phyloP scores from a whole-genome alignment of 2,113 vertebrate species.

The Tragulus kanchil region DNA sequence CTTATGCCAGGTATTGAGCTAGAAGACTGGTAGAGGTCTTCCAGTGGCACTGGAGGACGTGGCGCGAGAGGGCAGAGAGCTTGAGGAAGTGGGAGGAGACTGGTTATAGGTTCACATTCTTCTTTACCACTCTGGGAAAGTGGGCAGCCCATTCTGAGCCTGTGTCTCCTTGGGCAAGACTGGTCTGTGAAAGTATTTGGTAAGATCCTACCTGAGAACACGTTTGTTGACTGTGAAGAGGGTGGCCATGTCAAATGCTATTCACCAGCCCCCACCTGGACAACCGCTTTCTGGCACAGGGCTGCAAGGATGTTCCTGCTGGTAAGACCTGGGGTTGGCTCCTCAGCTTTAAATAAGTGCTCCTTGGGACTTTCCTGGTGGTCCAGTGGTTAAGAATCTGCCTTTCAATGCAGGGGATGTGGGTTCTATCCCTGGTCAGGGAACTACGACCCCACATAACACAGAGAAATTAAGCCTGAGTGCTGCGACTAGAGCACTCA shows the following conservation, averaged over 20 bases:
- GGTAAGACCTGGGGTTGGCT: not conserved
- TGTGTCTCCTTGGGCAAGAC: not conserved
- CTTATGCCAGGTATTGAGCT: not conserved
- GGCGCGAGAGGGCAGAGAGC: not conserved
- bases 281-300: not conserved
- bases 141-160: not conserved
- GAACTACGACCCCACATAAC: not conserved
- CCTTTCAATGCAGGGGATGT: not conserved
- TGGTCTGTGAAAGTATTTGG: not conserved
- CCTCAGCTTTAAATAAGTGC: not conserved
- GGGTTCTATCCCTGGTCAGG: not conserved
- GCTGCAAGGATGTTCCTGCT: not conserved
- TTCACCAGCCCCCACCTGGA: not conserved
- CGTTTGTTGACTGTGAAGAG: not conserved
- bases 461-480: not conserved
- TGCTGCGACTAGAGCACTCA: not conserved
- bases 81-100: fast-evolving
- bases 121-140: not conserved
- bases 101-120: not conserved
- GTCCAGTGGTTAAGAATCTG: not conserved
- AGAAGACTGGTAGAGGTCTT: not conserved
- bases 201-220: not conserved
- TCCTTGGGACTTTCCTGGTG: not conserved
- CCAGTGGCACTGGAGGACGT: not conserved
- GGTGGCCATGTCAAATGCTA: not conserved